Evolutionary conservation across 2,888 invertebrate species (phyloP).

Genomic region (Eustalomyia histrio): DNA sequence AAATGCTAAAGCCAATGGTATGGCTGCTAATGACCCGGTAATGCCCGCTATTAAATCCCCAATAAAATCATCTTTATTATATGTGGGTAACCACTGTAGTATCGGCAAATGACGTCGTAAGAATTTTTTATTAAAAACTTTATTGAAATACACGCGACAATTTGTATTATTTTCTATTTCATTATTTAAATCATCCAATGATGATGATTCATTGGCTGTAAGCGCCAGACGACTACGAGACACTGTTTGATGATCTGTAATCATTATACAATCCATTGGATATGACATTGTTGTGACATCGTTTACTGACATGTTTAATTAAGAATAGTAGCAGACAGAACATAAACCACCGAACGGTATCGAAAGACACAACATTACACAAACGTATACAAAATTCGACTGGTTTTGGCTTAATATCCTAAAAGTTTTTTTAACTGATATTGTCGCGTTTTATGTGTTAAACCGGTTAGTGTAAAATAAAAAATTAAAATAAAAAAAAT

Average conservation of each 20-base stretch:
- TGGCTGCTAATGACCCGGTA: constrained; percentile 86
- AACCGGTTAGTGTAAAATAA: constrained; percentile 54
- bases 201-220: constrained; percentile 39
- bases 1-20: constrained; percentile 91
- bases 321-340: constrained; percentile 4
- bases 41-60: constrained; percentile 96
- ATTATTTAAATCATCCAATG: constrained; percentile 55
- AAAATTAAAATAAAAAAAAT: constrained; percentile 10
- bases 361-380: too few relatives aligned
- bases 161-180: constrained; percentile 59
- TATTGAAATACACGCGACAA: constrained; percentile 71
- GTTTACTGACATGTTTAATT: constrained; percentile 29
- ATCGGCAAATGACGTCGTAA: constrained; percentile 88
- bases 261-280: constrained; percentile 57
- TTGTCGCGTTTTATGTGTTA: constrained; percentile 10
- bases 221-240: constrained; percentile 55
- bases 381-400: constrained; percentile 40
- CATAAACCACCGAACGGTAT: constrained; percentile 16
- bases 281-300: constrained; percentile 27
- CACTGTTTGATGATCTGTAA: constrained; percentile 61
- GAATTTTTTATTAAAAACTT: constrained; percentile 84
- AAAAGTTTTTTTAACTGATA: constrained; percentile 24
- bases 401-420: constrained; percentile 15
- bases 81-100: constrained; percentile 88
- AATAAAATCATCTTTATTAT: constrained; percentile 85